Conservation (phyloP, 2,888 invertebrate species). For the Nebria salina region DNA sequence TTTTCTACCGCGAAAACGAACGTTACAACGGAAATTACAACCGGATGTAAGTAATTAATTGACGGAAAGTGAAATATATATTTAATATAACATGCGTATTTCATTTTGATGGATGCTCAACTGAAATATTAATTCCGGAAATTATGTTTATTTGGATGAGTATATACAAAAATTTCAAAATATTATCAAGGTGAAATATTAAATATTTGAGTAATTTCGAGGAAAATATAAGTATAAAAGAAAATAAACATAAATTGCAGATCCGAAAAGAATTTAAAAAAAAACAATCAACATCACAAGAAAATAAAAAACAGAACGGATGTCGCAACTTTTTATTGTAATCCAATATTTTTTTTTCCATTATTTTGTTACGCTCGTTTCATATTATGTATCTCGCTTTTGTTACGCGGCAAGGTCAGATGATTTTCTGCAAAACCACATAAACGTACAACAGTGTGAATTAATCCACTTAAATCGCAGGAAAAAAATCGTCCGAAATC, state of each 20-base stretch:
- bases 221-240: neutral
- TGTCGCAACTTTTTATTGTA: constrained; percentile 21
- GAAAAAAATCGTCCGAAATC: constrained; percentile 15
- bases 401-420: constrained; percentile 22
- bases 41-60: constrained; percentile 41
- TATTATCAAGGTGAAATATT: neutral
- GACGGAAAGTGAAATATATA: constrained; percentile 39
- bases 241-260: neutral
- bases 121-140: constrained; percentile 25
- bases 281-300: constrained; percentile 11
- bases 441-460: constrained; percentile 28
- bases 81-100: constrained; percentile 11
- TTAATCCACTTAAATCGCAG: constrained; percentile 24
- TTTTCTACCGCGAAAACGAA: constrained; percentile 24
- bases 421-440: constrained; percentile 37
- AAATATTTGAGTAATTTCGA: constrained; percentile 13
- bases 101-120: constrained; percentile 13
- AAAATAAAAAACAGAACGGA: neutral
- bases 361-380: constrained; percentile 20
- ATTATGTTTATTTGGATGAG: constrained; percentile 27
- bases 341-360: constrained; percentile 15
- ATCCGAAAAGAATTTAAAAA: neutral
- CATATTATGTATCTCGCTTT: constrained; percentile 9
- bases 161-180: constrained; percentile 10
- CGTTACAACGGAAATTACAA: constrained; percentile 41